Base-by-base conservation (phyloP, 2,797 vertebrate genomes). In the Channallabes apus region DNA sequence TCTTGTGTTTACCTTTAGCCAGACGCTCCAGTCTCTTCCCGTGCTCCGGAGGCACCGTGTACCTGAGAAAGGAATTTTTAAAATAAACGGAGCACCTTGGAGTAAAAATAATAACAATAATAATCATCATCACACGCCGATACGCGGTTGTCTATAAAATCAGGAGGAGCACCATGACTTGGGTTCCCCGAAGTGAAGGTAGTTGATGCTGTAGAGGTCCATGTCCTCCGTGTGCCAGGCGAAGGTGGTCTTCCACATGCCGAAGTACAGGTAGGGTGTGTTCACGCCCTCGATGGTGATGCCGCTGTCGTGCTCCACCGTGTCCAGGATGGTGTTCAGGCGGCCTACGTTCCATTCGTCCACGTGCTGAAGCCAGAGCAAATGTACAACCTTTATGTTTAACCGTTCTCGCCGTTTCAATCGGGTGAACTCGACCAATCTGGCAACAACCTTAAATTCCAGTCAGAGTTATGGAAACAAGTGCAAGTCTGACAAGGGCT, bases 241-340 rank as follows among this genome's bases (percentile, higher is more conserved):
- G 87, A 99, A 99, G 0, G 98, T 99, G 11, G 97, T 99, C 94
- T 99, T 99, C 98, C 98, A 99, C 98, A 99, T 99, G 64, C 98
- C 98, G 29, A 99, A 99, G 91, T 99, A 99, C 0, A 99, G 92
- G 92, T 99, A 99, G 0, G 98, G 98, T 18, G 98, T 99, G 89
- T 98, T 99, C 61, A 99, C 98, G 6, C 98, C 98, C 90, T 99
- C 98, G 2, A 99, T 99, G 58, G 97, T 99, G 91, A 99, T 98
- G 73, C 98, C 98, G 3, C 96, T 97, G 69, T 99, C 97, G 61
- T 94, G 93, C 89, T 99, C 98, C 86, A 99, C 98, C 0, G 98
- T 94, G 90, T 99, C 98, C 91, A 99, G 92, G 88, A 99, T 96
- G 2, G 97, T 98, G 90, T 95, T 96, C 89, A 99, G 90, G 22